These are phyloP conservation scores for Gymnoscopelus braueri DNA, from an alignment of 2,797 vertebrate species.

Conservation along the genomic window DNA sequence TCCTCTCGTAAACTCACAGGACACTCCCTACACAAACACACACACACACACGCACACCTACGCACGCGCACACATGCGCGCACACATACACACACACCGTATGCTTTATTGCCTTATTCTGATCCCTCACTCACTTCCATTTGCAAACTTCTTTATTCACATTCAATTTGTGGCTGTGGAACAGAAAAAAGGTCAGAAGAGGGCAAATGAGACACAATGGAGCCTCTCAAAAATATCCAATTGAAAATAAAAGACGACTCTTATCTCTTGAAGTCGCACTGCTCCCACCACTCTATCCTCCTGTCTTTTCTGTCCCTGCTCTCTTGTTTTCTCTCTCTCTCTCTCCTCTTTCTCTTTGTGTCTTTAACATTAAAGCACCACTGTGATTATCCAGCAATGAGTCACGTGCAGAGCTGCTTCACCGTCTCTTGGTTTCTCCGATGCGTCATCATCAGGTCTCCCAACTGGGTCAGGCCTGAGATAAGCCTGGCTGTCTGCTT, in stretches of 20 bases:
- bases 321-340: not conserved
- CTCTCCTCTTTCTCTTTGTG: constrained; percentile 4
- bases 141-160: constrained; percentile 59
- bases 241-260: constrained; percentile 35
- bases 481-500: constrained; percentile 41
- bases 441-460: constrained; percentile 67
- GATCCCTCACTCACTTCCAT: constrained; percentile 35
- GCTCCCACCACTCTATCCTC: constrained; percentile 6
- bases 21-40: too few relatives aligned
- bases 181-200: constrained; percentile 37
- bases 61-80: constrained; percentile 19
- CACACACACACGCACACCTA: too few relatives aligned
- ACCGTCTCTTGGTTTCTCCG: constrained; percentile 52
- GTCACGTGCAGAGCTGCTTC: constrained; percentile 56
- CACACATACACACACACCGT: constrained; percentile 24
- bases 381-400: constrained; percentile 66
- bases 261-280: constrained; percentile 45
- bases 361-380: constrained; percentile 24
- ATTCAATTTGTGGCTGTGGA: constrained; percentile 58
- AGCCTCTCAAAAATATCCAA: constrained; percentile 51
- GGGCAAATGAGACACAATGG: constrained; percentile 48
- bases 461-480: constrained; percentile 72
- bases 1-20: constrained; percentile 20
- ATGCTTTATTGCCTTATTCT: constrained; percentile 21
- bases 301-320: constrained; percentile 1